Percentiles rank a stretch among this genome's conserved stretches.
Evolutionary conservation across 2,797 vertebrate species (phyloP).

Genomic region (Fundulus diaphanus): DNA sequence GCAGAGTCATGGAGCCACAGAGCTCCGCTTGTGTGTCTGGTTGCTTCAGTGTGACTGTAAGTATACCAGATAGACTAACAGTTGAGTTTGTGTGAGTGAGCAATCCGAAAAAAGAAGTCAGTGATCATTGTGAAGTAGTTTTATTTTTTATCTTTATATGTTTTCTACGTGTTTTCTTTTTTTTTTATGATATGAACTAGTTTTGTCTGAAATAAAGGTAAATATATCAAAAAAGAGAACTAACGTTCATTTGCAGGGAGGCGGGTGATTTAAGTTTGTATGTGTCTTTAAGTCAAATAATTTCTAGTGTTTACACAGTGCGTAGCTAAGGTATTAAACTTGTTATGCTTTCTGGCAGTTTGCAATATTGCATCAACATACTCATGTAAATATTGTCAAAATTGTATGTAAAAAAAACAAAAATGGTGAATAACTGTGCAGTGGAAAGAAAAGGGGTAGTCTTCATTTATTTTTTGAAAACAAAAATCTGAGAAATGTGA

Average conservation of each 20-base stretch:
- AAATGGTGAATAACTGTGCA: not conserved
- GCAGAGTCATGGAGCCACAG: constrained; percentile 51
- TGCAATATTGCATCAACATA: not conserved
- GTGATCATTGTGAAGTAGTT: not conserved
- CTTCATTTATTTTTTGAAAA: not conserved
- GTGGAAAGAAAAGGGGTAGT: not conserved
- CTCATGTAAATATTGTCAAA: not conserved
- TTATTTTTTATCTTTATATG: not conserved
- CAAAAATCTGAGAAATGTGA: not conserved
- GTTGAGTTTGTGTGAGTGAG: not conserved
- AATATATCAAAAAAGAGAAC: not conserved
- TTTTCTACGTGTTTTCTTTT: not conserved
- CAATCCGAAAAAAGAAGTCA: not conserved
- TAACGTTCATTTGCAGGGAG: too few species aligned
- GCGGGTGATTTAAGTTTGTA: not conserved
- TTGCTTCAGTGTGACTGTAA: constrained; percentile 17
- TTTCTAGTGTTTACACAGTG: not conserved
- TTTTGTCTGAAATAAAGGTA: not conserved
- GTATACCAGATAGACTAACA: not conserved
- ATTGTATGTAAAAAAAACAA: not conserved
- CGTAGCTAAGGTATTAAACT: not conserved
- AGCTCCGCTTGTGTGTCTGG: constrained; percentile 22
- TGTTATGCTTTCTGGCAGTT: not conserved
- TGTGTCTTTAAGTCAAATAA: not conserved
- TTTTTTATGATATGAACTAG: not conserved